Percentiles rank a stretch among this genome's conserved stretches.
phyloP scores from a whole-genome alignment of 2,888 invertebrate genomes.

The Danaus chrysippus region DNA sequence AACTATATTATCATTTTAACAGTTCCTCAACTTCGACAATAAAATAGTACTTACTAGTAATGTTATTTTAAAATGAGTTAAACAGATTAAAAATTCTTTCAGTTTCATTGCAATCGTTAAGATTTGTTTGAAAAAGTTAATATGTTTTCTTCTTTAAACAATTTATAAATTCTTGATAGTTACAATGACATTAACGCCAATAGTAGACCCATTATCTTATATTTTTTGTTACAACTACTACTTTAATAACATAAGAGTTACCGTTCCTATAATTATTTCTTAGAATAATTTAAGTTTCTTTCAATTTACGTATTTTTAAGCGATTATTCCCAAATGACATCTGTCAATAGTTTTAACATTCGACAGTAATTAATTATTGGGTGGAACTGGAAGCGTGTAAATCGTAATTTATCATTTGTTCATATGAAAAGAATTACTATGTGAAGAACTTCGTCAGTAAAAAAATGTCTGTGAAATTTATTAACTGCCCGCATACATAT shows the following conservation, averaged over 20 bases:
- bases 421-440: not conserved
- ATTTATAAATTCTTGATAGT: too few relatives aligned
- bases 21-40: not conserved
- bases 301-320: not conserved
- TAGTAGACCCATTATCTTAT: not conserved
- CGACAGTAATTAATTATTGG: too few relatives aligned
- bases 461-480: not conserved
- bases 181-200: not conserved
- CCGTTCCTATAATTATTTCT: slow-evolving; percentile 62
- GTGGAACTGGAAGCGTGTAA: not conserved
- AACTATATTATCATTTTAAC: not conserved
- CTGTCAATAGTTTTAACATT: too few relatives aligned
- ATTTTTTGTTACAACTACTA: too few relatives aligned
- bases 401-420: not conserved
- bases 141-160: too few relatives aligned
- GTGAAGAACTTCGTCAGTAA: not conserved
- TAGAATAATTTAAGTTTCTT: slow-evolving; percentile 32
- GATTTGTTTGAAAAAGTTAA: too few relatives aligned
- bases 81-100: too few relatives aligned
- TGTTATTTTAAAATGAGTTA: too few relatives aligned
- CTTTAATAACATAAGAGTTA: slow-evolving; percentile 45
- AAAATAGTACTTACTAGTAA: not conserved
- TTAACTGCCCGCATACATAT: not conserved
- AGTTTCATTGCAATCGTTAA: too few relatives aligned
- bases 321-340: too few relatives aligned